phyloP scores from a whole-genome alignment of 2,888 invertebrate species.

The Drosophila falleni region DNA sequence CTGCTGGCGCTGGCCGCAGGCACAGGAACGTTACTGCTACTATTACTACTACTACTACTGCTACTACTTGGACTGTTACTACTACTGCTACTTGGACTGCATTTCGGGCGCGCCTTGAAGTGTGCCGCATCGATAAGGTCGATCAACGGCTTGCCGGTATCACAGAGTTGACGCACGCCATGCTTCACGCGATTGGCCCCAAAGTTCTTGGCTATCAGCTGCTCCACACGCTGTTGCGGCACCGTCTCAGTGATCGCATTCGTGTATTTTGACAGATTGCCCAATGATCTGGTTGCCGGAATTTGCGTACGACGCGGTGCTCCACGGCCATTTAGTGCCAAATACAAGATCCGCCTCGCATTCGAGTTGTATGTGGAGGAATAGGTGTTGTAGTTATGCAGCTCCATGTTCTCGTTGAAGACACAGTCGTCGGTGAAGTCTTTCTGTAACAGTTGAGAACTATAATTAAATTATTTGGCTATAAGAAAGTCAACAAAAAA shows the following conservation, averaged over 20 bases:
- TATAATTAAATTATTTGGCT: constrained; percentile 81
- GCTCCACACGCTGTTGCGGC: constrained; percentile 86
- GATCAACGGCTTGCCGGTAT: constrained; percentile 85
- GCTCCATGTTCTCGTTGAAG: constrained; percentile 94
- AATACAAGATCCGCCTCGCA: constrained; percentile 90
- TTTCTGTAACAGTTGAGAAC: constrained; percentile 89
- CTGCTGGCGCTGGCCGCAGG: constrained; percentile 68
- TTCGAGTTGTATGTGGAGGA: constrained; percentile 91
- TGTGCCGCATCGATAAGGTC: constrained; percentile 84
- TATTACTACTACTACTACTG: constrained; percentile 67
- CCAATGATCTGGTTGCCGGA: constrained; percentile 89
- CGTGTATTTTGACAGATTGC: constrained; percentile 91
- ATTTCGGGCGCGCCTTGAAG: constrained; percentile 85
- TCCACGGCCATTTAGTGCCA: constrained; percentile 91
- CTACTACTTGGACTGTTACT: constrained; percentile 55
- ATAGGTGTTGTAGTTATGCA: constrained; percentile 94
- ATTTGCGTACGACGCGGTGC: constrained; percentile 91
- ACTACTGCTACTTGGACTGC: constrained; percentile 56
- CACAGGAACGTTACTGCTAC: constrained; percentile 69
- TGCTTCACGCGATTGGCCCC: constrained; percentile 85
- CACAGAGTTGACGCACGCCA: constrained; percentile 86
- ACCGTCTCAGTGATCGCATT: constrained; percentile 89
- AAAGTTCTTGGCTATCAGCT: constrained; percentile 86
- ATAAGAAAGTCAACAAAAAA: constrained; percentile 44
- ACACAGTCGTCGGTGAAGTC: constrained; percentile 93